Percentiles rank a stretch among this genome's conserved stretches.
Conservation (phyloP, 2,113 vertebrate species). For the Lamprotornis superbus region DNA sequence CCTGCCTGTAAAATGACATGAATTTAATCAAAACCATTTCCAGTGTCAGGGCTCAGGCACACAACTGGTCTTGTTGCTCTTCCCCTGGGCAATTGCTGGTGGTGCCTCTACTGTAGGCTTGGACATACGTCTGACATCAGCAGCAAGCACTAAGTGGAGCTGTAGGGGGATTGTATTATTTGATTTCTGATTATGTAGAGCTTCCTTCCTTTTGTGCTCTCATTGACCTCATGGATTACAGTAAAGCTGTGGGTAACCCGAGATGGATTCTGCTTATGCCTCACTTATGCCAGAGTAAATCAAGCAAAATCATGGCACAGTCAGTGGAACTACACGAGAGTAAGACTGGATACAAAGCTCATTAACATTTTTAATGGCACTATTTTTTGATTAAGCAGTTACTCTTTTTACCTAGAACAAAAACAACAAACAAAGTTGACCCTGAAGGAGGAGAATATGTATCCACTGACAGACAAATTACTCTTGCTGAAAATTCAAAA, state of each 20-base stretch:
- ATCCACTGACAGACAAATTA: background rate
- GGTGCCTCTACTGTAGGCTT: background rate
- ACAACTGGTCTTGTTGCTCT: background rate
- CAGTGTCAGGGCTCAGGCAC: background rate
- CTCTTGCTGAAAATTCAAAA: background rate
- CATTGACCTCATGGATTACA: background rate
- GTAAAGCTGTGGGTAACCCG: background rate
- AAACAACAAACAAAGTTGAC: background rate
- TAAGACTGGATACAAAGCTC: background rate
- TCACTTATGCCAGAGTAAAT: background rate
- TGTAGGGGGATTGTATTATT: background rate
- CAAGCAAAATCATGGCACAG: background rate
- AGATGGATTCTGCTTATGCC: background rate
- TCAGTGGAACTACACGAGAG: background rate
- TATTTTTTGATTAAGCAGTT: background rate
- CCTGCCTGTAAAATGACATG: slow-evolving; percentile 37
- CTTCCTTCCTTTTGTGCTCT: background rate
- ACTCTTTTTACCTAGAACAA: background rate
- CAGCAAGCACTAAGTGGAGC: background rate
- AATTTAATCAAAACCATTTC: slow-evolving; percentile 30
- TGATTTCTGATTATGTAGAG: background rate
- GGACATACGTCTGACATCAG: background rate
- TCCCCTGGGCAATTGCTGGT: slow-evolving; percentile 1
- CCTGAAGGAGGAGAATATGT: background rate
- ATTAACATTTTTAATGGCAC: background rate